Base-by-base conservation (phyloP, 2,797 vertebrate species). In the Pangasius macronema region DNA sequence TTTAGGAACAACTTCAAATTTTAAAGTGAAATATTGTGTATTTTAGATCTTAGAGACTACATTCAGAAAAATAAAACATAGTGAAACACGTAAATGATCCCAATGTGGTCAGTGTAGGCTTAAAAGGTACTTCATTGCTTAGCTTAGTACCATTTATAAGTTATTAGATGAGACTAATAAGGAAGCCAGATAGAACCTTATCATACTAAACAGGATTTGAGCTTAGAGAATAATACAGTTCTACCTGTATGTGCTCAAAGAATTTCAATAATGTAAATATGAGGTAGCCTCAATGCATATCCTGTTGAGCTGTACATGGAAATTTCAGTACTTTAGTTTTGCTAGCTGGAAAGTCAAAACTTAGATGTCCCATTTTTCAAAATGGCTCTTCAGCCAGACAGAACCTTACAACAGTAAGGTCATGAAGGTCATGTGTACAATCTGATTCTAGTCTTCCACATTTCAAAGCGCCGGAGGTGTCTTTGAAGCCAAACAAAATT, bases 401-500 rank as follows among this genome's bases (percentile, higher is more conserved):
- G 20, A 42, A 20, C 10, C 20, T 51, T 33, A 24, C 8, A 79
- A 24, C 6, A 39, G 33, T 9, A 42, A 39, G 53, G 77, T 42
- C 53, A 24, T 81, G 79, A 61, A 81, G n/a, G n/a, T n/a, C n/a
- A 30, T 42, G 33, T 42, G 22, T 8, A 30, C 59, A 82, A 7
- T 70, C 46, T 24, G 46, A 68, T 11, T 53, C 53, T 22, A 22
- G 3, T 77, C 57, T 51, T 77, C 14, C 42, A 51, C 27, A 33
- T 75, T 76, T 82, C 67, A 82, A 88, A 39, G 55, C 13, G 13
- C 46, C 20, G 7, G 33, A 53, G n/a, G 33, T 8, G 13, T 33
- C 59, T 88, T 82, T 82, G 84, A 88, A 85, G 84, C 59, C 11
- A 49, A 68, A 76, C 72, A 67, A 83, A 76, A 49, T 30, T 18